Conservation (phyloP, 2,113 vertebrate genomes). For the Leiothrix lutea region DNA sequence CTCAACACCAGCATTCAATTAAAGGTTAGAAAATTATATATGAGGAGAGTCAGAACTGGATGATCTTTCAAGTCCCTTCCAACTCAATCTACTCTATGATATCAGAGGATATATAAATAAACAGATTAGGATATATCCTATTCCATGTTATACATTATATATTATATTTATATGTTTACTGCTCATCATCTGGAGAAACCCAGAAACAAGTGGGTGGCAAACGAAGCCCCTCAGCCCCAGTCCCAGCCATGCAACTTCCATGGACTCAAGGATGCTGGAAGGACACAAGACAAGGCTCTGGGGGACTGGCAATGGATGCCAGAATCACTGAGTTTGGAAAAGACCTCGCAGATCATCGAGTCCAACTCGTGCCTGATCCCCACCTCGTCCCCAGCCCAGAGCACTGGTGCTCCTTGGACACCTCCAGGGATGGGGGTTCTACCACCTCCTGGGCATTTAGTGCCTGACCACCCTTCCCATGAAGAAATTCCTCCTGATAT, state of each 20-base stretch:
- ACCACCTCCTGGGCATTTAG: background rate
- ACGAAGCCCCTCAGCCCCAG: background rate
- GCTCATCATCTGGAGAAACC: background rate
- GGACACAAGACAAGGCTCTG: background rate
- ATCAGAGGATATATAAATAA: background rate
- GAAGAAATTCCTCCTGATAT: background rate
- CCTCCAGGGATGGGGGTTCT: background rate
- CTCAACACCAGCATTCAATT: fast-evolving
- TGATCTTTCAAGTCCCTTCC: background rate
- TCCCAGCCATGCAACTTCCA: background rate
- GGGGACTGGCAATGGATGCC: background rate
- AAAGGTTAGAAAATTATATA: background rate
- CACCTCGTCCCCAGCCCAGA: background rate
- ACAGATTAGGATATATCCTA: background rate
- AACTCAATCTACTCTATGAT: background rate
- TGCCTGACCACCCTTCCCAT: background rate
- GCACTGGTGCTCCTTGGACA: background rate
- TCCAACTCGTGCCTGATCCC: background rate
- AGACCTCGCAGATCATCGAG: background rate
- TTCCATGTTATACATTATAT: too few species aligned
- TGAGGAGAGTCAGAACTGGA: background rate
- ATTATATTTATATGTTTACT: background rate
- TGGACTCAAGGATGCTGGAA: background rate
- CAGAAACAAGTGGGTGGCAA: background rate
- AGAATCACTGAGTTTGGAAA: background rate